Base-by-base conservation (phyloP, 2,797 vertebrate genomes). In the Lindbergichthys nudifrons region DNA sequence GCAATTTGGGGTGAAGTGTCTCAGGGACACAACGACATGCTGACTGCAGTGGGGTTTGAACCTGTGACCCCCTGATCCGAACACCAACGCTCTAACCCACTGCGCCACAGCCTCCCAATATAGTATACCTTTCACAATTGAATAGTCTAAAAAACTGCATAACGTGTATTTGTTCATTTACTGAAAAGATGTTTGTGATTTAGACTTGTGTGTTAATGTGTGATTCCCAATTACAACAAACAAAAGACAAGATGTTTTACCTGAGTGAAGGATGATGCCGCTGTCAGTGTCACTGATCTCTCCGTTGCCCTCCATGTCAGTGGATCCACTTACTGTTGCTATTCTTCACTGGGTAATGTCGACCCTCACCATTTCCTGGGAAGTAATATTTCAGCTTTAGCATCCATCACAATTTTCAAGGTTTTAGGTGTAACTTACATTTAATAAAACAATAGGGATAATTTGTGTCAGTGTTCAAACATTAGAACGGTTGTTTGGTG, bases 221-320 rank as follows among this genome's bases (percentile, higher is more conserved):
- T 36, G 19, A 58, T 32, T 53, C 1, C 26, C 46, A 45, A 54
- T 59, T 5, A 2, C 3, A n/a, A 15, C 7, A 1, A 39, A 41
- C 63, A 50, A 53, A 14, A 47, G 2, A 66, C 2, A 32, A 30
- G 26, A 19, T 41, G 23, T 45, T 87, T 81, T 93, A 97, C 96
- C 95, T 79, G 96, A 97, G 83, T 97, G 96, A 68, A 97, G 93
- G 85, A 97, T 97, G 90, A 97, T 95, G 47, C 96, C 96, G 0
- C 96, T 97, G 92, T 97, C 96, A 0, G 94, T 95, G 92, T 97
- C 96, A 39, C 96, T 97, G 90, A 93, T 92, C 82, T 97, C 96
- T 62, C 96, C 96, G 75, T 94, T 97, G 52, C 81, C 92, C 71
- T 96, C 96, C 96, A 97, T 97, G 82, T 81, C 59, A 53, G 82